Percentiles rank a stretch among this genome's conserved stretches.
Conservation (phyloP, 2,888 invertebrate genomes). For the Gnatocerus cornutus region DNA sequence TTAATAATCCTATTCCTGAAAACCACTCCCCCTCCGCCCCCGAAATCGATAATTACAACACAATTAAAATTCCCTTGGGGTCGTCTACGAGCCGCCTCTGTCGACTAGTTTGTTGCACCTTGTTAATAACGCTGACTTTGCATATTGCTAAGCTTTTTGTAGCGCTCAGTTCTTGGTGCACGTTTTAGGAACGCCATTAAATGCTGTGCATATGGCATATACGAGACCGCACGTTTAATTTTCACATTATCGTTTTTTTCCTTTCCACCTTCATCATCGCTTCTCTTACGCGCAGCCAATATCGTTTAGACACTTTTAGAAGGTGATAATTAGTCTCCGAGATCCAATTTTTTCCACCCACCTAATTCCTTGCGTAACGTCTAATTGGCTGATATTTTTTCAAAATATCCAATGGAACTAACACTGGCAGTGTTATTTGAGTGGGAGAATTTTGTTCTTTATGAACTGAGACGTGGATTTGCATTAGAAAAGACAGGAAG, state of each 20-base stretch:
- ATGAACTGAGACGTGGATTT: constrained; percentile 18
- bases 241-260: constrained; percentile 63
- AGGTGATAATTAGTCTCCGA: constrained; percentile 60
- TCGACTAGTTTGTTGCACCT: constrained; percentile 69
- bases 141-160: constrained; percentile 68
- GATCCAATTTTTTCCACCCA: constrained; percentile 31
- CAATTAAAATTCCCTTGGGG: constrained; percentile 34
- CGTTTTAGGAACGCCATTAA: constrained; percentile 68
- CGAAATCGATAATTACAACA: constrained; percentile 35
- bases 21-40: not conserved
- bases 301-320: constrained; percentile 62
- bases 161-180: constrained; percentile 62
- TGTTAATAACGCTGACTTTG: constrained; percentile 71
- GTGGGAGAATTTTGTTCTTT: constrained; percentile 9
- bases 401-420: not conserved
- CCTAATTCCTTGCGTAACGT: constrained; percentile 26
- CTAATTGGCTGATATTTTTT: constrained; percentile 5
- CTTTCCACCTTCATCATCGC: constrained; percentile 28
- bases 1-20: not conserved
- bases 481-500: constrained; percentile 24
- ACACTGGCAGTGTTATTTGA: not conserved
- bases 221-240: constrained; percentile 65
- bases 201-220: constrained; percentile 66
- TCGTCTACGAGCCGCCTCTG: constrained; percentile 59
- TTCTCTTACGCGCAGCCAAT: constrained; percentile 54